These are phyloP conservation scores for Thripadectes ignobilis DNA, from an alignment of 2,797 vertebrate species.

Conservation along the genomic window DNA sequence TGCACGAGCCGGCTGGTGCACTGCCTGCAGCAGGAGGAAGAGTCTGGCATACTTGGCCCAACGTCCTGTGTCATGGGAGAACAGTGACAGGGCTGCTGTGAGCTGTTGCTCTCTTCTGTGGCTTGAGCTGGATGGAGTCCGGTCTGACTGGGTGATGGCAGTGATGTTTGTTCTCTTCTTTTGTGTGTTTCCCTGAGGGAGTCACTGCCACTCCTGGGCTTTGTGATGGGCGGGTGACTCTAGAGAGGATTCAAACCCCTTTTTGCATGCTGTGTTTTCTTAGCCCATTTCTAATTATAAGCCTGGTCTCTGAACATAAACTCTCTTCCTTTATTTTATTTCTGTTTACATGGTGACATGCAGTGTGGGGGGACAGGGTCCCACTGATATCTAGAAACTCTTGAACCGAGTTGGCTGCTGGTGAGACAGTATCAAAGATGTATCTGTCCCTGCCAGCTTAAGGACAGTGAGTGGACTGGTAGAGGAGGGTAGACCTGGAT, in stretches of 20 bases:
- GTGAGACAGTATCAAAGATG: not conserved
- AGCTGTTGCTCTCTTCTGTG: not conserved
- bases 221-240: not conserved
- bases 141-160: not conserved
- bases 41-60: not conserved
- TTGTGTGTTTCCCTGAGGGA: not conserved
- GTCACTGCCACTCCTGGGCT: not conserved
- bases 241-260: not conserved
- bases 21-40: not conserved
- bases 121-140: not conserved
- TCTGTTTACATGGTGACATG: not conserved
- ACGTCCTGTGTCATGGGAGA: not conserved
- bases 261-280: not conserved
- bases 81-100: not conserved
- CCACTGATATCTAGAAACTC: not conserved
- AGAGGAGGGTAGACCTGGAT: not conserved
- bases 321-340: not conserved
- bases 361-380: not conserved
- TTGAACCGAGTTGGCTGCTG: not conserved
- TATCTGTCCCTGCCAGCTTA: not conserved
- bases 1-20: not conserved
- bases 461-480: not conserved
- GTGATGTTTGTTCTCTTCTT: not conserved
- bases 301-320: not conserved
- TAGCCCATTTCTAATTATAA: not conserved